Evolutionary conservation across 2,888 invertebrate species (phyloP).

Genomic region (Elmis aenea): DNA sequence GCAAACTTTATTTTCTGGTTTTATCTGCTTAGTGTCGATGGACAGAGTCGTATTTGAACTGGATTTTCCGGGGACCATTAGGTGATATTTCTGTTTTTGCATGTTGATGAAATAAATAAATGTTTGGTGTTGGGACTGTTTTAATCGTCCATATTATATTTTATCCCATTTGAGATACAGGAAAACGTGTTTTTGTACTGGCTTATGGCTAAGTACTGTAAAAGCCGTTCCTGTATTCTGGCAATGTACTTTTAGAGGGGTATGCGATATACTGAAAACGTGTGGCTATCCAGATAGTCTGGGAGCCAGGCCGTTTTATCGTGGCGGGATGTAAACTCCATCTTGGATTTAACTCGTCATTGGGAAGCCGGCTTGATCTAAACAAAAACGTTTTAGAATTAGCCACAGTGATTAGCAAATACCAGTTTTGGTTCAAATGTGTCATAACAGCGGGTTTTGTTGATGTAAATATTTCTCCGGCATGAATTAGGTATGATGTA

Average conservation of each 20-base stretch:
- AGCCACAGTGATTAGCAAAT: constrained; percentile 20
- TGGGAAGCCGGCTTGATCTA: constrained; percentile 68
- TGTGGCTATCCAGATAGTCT: constrained; percentile 35
- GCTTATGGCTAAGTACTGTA: too few relatives aligned
- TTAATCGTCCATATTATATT: too few relatives aligned
- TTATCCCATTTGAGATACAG: too few relatives aligned
- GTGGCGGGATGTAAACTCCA: constrained; percentile 71
- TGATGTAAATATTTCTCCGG: constrained; percentile 60
- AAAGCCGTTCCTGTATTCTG: constrained; percentile 51
- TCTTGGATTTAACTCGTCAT: constrained; percentile 68
- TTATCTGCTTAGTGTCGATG: too few relatives aligned
- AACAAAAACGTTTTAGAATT: constrained; percentile 38
- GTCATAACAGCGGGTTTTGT: constrained; percentile 36
- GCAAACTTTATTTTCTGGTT: too few relatives aligned
- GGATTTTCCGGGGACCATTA: too few relatives aligned
- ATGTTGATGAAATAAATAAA: too few relatives aligned
- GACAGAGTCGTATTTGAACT: too few relatives aligned
- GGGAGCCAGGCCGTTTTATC: constrained; percentile 47
- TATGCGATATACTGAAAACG: constrained; percentile 48
- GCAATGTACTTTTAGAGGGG: constrained; percentile 55
- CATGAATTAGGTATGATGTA: constrained; percentile 68
- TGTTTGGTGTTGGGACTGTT: too few relatives aligned
- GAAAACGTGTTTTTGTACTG: too few relatives aligned
- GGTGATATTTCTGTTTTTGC: too few relatives aligned
- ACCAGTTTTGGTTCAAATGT: constrained; percentile 30